Conservation (phyloP, 2,113 vertebrate genomes). For the Alces alces region DNA sequence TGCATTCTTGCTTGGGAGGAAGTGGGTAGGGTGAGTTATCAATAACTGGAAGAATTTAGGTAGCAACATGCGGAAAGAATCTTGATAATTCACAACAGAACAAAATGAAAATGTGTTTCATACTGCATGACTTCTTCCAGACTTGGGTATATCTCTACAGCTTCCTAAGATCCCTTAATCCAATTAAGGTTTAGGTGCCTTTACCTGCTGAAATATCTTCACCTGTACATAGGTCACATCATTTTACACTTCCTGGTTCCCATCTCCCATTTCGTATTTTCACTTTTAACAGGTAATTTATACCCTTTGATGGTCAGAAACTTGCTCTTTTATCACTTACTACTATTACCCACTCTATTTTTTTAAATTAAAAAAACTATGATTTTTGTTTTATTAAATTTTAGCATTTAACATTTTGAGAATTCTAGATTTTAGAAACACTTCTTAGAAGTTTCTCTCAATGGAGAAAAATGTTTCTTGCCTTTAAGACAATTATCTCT, state of each 20-base stretch:
- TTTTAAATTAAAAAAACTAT: not conserved
- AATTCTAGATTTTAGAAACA: not conserved
- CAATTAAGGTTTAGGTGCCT: not conserved
- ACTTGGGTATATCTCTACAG: not conserved
- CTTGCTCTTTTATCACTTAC: not conserved
- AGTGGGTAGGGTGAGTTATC: not conserved
- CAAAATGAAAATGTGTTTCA: not conserved
- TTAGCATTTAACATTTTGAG: not conserved
- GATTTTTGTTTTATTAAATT: not conserved
- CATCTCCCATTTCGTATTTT: not conserved
- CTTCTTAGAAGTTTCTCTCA: not conserved
- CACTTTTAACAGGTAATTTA: not conserved
- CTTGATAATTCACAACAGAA: not conserved
- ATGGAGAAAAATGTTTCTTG: not conserved
- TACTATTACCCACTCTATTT: not conserved
- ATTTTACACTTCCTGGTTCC: not conserved
- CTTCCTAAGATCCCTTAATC: not conserved
- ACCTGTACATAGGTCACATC: not conserved
- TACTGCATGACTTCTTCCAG: not conserved
- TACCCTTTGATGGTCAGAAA: not conserved
- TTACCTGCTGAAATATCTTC: not conserved
- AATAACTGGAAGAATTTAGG: not conserved
- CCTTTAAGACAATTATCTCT: not conserved
- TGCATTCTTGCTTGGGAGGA: not conserved
- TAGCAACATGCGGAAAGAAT: not conserved